Evolutionary conservation across 2,113 vertebrate species (phyloP).

Genomic region (Elgaria multicarinata): DNA sequence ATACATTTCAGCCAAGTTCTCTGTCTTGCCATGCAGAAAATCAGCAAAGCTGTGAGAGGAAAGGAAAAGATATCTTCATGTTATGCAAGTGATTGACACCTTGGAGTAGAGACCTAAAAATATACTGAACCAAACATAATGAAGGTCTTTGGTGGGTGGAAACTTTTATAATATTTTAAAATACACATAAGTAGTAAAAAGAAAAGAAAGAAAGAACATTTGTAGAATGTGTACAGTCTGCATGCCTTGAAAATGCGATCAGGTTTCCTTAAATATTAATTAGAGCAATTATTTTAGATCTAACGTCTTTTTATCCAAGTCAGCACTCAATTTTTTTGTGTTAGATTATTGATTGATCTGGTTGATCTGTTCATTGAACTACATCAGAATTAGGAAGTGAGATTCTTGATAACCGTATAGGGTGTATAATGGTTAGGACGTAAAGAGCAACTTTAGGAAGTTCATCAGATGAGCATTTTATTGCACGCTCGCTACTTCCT

Average conservation of each 20-base stretch:
- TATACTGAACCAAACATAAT: constrained; percentile 1
- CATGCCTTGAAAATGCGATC: background rate
- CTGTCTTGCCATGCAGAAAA: background rate
- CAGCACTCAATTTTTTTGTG: background rate
- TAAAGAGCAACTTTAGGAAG: background rate
- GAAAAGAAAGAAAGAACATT: background rate
- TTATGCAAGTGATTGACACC: constrained; percentile 10
- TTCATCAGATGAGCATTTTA: no score
- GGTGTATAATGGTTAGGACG: background rate
- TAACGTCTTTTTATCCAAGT: background rate
- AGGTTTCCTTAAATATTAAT: background rate
- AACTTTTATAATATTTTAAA: background rate
- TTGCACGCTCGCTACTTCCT: no score
- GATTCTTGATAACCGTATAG: constrained; percentile 26
- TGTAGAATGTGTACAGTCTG: background rate
- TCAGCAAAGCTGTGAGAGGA: constrained; percentile 1
- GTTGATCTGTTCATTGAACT: background rate
- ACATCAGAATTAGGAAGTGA: constrained; percentile 33
- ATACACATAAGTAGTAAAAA: background rate
- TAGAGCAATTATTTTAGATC: background rate
- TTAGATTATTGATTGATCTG: background rate
- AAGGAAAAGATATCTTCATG: background rate
- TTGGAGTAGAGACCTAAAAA: background rate
- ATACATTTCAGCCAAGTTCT: background rate
- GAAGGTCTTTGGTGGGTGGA: background rate